Evolutionary conservation across 1,140 invertebrate species (phyloP).

Genomic region (Conus betulinus): DNA sequence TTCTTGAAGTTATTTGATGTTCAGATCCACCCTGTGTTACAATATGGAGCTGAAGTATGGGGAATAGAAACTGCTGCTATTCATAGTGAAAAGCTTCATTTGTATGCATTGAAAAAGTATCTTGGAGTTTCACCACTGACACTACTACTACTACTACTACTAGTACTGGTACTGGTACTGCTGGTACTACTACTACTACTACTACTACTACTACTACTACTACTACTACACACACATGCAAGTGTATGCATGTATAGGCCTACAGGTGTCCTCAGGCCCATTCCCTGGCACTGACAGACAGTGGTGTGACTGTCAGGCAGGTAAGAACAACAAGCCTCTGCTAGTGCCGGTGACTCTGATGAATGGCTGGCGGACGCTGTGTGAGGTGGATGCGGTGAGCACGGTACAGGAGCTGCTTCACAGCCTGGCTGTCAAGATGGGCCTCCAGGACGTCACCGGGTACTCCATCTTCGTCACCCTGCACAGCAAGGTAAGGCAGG

Average conservation of each 20-base stretch:
- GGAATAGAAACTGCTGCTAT: too few species aligned
- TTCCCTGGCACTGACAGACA: too few species aligned
- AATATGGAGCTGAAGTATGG: too few species aligned
- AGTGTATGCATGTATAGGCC: not conserved
- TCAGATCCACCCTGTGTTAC: too few species aligned
- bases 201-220: too few species aligned
- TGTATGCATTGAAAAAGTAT: too few species aligned
- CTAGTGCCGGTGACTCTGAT: constrained; percentile 70
- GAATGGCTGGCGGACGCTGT: constrained; percentile 62
- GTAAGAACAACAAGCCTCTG: constrained; percentile 62
- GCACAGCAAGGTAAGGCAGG: constrained; percentile 56
- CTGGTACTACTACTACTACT: too few species aligned
- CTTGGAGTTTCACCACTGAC: too few species aligned
- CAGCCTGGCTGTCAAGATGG: constrained; percentile 60
- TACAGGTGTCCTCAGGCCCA: not conserved
- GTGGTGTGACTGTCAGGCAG: not conserved
- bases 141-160: too few species aligned
- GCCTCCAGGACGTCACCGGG: constrained; percentile 62
- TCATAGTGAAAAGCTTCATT: too few species aligned
- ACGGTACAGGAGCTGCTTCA: constrained; percentile 69
- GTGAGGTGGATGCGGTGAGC: constrained; percentile 67
- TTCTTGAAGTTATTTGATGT: too few species aligned
- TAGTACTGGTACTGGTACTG: too few species aligned
- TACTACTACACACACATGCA: not conserved
- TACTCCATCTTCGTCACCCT: constrained; percentile 72